Base-by-base conservation (phyloP, 2,888 invertebrate genomes). In the Eupithecia tripunctaria region DNA sequence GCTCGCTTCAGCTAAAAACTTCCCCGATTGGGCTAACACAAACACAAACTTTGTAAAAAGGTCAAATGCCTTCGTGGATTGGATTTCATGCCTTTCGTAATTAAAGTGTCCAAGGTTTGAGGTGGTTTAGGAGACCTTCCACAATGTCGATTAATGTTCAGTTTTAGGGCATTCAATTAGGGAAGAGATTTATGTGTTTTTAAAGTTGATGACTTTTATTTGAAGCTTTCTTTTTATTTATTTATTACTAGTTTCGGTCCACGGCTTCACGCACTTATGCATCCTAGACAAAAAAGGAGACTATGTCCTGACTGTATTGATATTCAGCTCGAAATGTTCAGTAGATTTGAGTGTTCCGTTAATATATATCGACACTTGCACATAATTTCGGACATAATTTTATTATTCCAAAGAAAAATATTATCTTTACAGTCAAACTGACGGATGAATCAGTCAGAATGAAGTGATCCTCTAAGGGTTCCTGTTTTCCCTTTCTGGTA, bases 41-140 rank as follows among this genome's bases (percentile, higher is more conserved):
- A 47, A 70, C 67, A 70, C n/a, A 75, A 72, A 75, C 38, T 70
- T 72, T 51, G 6, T n/a, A 29, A 70, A 51, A 70, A 75, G 71
- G 72, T 66, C 70, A 75, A 75, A 47, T 68, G 65, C 63, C 56
- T 70, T 66, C 63, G 32, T 68, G 66, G 69, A 62, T 68, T 41
- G 38, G 36, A 68, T 70, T 67, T 69, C 71, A 69, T 47, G 56
- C 64, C 38, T 64, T n/a, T 38, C 25, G 64, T 64, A 64, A 64
- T 64, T 64, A 64, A 64, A 64, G 21, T 63, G 63, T 47, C 29
- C 41, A 60, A 60, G 56, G 41, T 41, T 60, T 62, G 32, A 36
- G 12, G 64, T 64, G 64, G n/a, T 63, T 36, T 63, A 4, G 18
- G 32, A 29, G 62, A 60, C 63, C 18, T 63, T 36, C n/a, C 36